Conservation (phyloP, 2,888 invertebrate genomes). For the Caenorhabditis auriculariae region DNA sequence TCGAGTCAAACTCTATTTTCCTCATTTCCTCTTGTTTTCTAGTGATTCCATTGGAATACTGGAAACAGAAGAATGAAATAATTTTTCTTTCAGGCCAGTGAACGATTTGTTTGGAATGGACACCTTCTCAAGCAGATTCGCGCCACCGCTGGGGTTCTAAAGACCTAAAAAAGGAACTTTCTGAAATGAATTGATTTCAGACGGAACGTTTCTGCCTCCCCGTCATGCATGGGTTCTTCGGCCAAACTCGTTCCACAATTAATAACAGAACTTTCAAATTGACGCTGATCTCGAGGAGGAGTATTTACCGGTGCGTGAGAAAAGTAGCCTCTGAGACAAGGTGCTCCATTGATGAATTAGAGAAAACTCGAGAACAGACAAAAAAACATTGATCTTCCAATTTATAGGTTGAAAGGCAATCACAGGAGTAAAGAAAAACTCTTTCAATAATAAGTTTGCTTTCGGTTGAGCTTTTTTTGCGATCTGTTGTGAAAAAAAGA, state of each 20-base stretch:
- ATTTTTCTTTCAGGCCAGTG: conserved; percentile 72
- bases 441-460: no score
- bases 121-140: conserved; percentile 68
- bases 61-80: background rate
- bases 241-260: conserved; percentile 72
- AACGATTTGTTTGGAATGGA: conserved; percentile 90
- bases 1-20: no score
- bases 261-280: conserved; percentile 82
- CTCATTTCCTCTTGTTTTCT: no score
- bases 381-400: no score
- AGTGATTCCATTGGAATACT: no score
- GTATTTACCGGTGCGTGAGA: conserved; percentile 71
- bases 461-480: no score
- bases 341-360: background rate
- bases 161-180: background rate
- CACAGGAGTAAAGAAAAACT: no score
- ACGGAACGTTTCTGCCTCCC: conserved; percentile 75
- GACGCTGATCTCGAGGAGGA: conserved; percentile 85
- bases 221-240: conserved; percentile 81
- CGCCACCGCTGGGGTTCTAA: conserved; percentile 27
- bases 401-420: no score
- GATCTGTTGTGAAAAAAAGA: no score
- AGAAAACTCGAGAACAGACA: no score
- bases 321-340: background rate
- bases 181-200: conserved; percentile 7